Evolutionary conservation across 2,797 vertebrate genomes (phyloP), one percentile per base, ranked within the genome.

Genomic region (Eulemur coronatus): DNA sequence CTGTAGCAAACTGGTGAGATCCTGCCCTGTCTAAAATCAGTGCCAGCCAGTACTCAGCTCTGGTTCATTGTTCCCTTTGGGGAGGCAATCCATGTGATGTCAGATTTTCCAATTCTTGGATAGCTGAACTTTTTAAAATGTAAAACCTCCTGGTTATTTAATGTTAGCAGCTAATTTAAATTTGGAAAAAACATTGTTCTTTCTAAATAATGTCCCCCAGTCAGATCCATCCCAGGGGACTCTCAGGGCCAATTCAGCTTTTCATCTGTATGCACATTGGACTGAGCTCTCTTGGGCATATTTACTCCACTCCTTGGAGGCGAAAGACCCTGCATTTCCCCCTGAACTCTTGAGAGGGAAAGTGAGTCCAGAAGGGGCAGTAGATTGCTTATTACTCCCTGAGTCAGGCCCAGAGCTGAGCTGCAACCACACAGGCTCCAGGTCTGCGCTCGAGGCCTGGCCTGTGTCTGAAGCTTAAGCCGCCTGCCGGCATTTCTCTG

Each of bases 21-120:
- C 57, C 67, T 26, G 4, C 59, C 78, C 24, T 4, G 18, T 76
- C 28, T 82, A 20, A 69, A 46, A 22, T 85, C 35, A 41, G 61
- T 61, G 88, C 52, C 85, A 55, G 30, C 10, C 61, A 33, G 26
- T 69, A 41, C 52, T 48, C 15, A 43, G 72, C 5, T 81, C 65
- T 82, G 22, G 46, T 33, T 90, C 50, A 46, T 79, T 17, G 30
- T 30, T 88, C 46, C 55, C 59, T 84, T 63, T 85, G 48, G 55
- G 43, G 24, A 82, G 50, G 14, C 20, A 88, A 48, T 33, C 35
- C 14, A 33, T 48, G 52, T 72, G 48, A 63, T 78, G 6, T 38
- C 35, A 63, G n/a, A 61, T 35, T 94, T 96, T 84, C 73, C n/a
- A 89, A 12, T 72, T 95, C 65, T 96, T 91, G 24, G 52, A 20